Percentiles rank a stretch among this genome's conserved stretches.
Evolutionary conservation across 1,140 invertebrate genomes (phyloP).

Genomic region (Penaeus vannamei): DNA sequence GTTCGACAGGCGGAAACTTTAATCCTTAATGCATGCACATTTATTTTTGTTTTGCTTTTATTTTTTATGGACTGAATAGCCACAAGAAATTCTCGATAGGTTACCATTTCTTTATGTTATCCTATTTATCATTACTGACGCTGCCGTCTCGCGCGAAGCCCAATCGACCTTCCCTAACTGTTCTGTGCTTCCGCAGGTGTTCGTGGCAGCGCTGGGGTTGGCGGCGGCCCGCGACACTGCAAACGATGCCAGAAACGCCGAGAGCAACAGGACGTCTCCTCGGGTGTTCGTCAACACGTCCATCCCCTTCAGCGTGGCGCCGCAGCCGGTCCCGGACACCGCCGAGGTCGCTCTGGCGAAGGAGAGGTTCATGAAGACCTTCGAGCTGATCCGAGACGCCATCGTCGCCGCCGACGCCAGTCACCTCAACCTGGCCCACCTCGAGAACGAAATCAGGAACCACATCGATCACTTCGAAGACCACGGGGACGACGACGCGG

Average conservation of each 20-base stretch:
- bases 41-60: too few species aligned
- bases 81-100: too few species aligned
- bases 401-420: not conserved
- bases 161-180: too few species aligned
- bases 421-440: not conserved
- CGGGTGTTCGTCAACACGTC: constrained; percentile 55
- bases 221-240: not conserved
- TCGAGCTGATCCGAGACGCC: constrained; percentile 29
- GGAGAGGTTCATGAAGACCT: constrained; percentile 40
- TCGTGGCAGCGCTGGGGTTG: not conserved
- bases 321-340: constrained; percentile 55
- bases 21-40: too few species aligned
- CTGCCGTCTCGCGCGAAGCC: too few species aligned
- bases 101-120: too few species aligned
- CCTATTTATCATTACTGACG: too few species aligned
- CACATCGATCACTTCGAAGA: not conserved
- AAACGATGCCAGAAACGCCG: not conserved
- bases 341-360: constrained; percentile 67
- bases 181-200: not conserved
- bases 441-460: constrained; percentile 5
- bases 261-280: not conserved
- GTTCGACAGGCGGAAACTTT: too few species aligned
- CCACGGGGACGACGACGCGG: not conserved
- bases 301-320: constrained; percentile 46
- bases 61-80: too few species aligned